Base-by-base conservation (phyloP, 2,888 invertebrate genomes). In the Lampropteryx suffumata region DNA sequence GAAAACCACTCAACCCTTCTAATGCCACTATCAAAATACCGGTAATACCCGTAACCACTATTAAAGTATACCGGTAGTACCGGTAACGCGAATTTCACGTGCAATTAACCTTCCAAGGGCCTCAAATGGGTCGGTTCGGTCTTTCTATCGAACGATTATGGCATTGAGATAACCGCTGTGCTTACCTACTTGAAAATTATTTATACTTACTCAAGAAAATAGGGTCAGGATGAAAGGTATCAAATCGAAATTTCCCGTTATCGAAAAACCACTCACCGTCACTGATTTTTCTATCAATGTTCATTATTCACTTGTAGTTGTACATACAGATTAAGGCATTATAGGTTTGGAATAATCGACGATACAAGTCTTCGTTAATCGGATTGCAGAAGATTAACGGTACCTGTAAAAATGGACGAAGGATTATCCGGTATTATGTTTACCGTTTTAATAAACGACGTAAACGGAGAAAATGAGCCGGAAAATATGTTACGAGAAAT, bases 291-390 rank as follows among this genome's bases (percentile, higher is more conserved):
- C 17, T 17, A 17, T 1, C 24, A 7, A 5, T 24, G 5, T 1
- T 24, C 1, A 2, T 2, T 24, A 24, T 24, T 17, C 5, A 24
- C 24, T 6, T 24, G 4, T 24, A 24, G 5, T 7, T 7, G 24
- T 24, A 24, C n/a, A 7, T 40, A 29, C 33, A 32, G 1, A 13
- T 32, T 12, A 32, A 1, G 14, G 42, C 27, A 26, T 33, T 32
- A 41, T 42, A 27, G 24, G 24, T 27, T 32, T 26, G 32, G 33
- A 17, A 9, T 46, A 39, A 39, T 34, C 33, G 33, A 8, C 65
- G 68, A 72, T 74, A 70, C 70, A 58, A 70, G 68, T 68, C 59
- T 67, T 67, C 45, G 65, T 52, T 73, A 73, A 78, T 73, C 72
- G 71, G 72, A 73, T 77, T 69, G 55, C 51, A 33, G 7, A 55